Percentiles rank a stretch among this genome's conserved stretches.
Conservation (phyloP, 2,888 invertebrate genomes). For the Phymatocera aterrima region DNA sequence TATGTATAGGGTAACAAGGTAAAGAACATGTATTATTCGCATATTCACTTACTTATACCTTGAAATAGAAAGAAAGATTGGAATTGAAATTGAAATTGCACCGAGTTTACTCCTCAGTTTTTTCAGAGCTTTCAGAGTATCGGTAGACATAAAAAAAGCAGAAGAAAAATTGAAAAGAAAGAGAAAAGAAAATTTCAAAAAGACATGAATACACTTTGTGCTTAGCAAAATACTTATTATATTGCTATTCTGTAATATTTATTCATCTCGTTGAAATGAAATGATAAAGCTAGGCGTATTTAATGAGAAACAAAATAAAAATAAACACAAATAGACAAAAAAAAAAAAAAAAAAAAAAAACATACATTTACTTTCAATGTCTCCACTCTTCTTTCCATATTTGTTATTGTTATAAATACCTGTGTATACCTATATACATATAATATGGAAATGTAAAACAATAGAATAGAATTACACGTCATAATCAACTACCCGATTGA, state of each 20-base stretch:
- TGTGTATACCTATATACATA: too few species aligned
- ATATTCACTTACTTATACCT: too few species aligned
- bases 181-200: constrained; percentile 51
- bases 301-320: constrained; percentile 61
- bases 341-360: background rate
- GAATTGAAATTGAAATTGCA: too few species aligned
- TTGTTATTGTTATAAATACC: too few species aligned
- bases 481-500: too few species aligned
- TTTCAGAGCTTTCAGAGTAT: background rate
- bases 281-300: constrained; percentile 74
- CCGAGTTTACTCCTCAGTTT: too few species aligned
- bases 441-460: constrained; percentile 37
- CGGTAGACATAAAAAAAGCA: background rate
- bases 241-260: constrained; percentile 70
- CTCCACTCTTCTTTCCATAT: too few species aligned
- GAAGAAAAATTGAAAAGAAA: background rate
- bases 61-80: too few species aligned
- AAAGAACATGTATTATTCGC: too few species aligned
- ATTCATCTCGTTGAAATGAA: constrained; percentile 72
- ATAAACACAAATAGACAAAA: background rate
- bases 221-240: constrained; percentile 62
- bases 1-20: too few species aligned
- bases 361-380: too few species aligned
- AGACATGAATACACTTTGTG: constrained; percentile 67
- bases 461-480: constrained; percentile 6